phyloP scores from a whole-genome alignment of 2,797 vertebrate genomes.

The Eremophila alpestris region DNA sequence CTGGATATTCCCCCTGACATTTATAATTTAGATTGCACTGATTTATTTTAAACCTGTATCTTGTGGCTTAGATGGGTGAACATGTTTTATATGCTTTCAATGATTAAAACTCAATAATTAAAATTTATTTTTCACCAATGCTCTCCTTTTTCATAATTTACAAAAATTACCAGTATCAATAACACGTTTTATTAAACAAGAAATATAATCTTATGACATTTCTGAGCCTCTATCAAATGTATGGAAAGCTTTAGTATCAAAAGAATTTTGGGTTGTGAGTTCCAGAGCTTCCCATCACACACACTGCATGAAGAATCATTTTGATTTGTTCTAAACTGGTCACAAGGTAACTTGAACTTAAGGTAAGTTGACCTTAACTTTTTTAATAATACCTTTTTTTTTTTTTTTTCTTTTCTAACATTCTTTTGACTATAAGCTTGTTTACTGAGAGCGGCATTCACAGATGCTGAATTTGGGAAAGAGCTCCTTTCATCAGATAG shows the following conservation, averaged over 20 bases:
- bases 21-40: neutral
- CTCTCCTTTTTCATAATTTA: neutral
- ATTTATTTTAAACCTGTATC: neutral
- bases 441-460: neutral
- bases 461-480: neutral
- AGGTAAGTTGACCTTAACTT: neutral
- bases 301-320: neutral
- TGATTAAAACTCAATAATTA: neutral
- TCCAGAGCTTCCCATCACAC: neutral
- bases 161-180: neutral
- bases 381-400: neutral
- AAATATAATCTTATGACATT: neutral
- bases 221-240: neutral
- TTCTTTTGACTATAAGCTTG: neutral
- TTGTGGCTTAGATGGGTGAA: neutral
- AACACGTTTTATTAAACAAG: neutral
- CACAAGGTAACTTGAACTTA: neutral
- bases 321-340: neutral
- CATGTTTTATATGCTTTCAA: neutral
- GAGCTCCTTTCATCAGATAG: neutral
- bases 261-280: neutral
- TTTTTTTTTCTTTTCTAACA: neutral
- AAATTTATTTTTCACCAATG: neutral
- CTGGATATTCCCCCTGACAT: neutral
- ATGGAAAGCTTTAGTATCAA: neutral